These are phyloP conservation scores for Periophthalmus modestus DNA, from an alignment of 2,113 vertebrate species.

Conservation along the genomic window DNA sequence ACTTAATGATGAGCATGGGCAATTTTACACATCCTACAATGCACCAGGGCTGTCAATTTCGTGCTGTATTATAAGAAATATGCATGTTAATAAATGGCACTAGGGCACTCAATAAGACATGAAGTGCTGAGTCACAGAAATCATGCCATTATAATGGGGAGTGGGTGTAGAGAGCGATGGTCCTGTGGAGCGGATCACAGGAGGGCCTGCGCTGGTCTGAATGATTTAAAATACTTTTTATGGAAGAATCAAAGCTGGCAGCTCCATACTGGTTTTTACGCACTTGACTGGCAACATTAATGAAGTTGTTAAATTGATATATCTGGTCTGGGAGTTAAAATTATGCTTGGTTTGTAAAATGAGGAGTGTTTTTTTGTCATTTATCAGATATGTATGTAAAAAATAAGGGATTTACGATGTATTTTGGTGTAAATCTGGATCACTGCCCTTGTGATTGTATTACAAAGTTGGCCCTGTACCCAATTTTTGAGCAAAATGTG, in stretches of 20 bases:
- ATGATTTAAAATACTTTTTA: conserved; percentile 8
- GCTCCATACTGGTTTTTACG: background rate
- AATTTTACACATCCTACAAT: background rate
- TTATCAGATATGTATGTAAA: background rate
- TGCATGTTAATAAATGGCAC: conserved; percentile 12
- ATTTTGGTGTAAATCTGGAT: background rate
- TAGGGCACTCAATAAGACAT: background rate
- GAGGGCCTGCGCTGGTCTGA: background rate
- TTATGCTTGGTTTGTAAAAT: background rate
- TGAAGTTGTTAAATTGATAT: background rate
- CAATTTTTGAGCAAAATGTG: no score
- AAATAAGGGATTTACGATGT: background rate
- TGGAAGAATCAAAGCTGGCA: background rate
- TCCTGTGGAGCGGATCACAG: background rate
- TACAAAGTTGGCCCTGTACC: no score
- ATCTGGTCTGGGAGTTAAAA: background rate
- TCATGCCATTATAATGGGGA: background rate
- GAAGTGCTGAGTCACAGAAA: conserved; percentile 23
- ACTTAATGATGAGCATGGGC: background rate
- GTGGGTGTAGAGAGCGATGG: background rate
- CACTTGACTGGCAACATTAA: background rate
- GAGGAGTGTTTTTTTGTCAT: background rate
- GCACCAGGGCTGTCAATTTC: background rate
- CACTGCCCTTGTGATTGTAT: background rate
- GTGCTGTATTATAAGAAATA: conserved; percentile 7